phyloP scores from a whole-genome alignment of 2,797 vertebrate species.

The Enteromius argenteus region DNA sequence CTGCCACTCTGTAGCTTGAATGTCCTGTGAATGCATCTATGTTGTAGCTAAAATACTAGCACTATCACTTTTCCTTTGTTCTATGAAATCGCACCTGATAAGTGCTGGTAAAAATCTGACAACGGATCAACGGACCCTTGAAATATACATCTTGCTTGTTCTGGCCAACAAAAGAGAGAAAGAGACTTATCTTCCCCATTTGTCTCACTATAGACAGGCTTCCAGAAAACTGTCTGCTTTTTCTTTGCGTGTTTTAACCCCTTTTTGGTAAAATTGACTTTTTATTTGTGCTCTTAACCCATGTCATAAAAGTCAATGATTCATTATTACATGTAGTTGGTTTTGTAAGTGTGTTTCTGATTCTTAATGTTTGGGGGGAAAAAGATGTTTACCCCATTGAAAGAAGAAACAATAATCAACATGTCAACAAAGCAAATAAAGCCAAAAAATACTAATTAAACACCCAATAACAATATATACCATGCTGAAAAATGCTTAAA shows the following conservation, averaged over 20 bases:
- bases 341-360: background rate
- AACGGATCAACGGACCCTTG: constrained; percentile 50
- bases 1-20: background rate
- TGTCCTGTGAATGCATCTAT: background rate
- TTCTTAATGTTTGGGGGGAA: background rate
- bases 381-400: background rate
- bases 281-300: background rate
- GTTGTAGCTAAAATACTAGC: background rate
- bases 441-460: background rate
- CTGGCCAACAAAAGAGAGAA: constrained; percentile 40
- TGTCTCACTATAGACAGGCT: constrained; percentile 48
- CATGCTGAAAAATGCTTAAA: background rate
- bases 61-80: constrained; percentile 17
- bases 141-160: constrained; percentile 52
- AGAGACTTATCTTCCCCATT: constrained; percentile 60
- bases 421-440: background rate
- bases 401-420: background rate
- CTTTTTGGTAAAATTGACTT: background rate
- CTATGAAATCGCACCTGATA: constrained; percentile 51
- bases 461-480: background rate
- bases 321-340: too few species aligned
- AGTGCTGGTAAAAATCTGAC: constrained; percentile 51
- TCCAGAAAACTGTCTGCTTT: constrained; percentile 42
- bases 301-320: background rate
- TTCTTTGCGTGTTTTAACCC: constrained; percentile 29